Evolutionary conservation across 1,140 invertebrate species (phyloP).

Genomic region (Drosophila athabasca): DNA sequence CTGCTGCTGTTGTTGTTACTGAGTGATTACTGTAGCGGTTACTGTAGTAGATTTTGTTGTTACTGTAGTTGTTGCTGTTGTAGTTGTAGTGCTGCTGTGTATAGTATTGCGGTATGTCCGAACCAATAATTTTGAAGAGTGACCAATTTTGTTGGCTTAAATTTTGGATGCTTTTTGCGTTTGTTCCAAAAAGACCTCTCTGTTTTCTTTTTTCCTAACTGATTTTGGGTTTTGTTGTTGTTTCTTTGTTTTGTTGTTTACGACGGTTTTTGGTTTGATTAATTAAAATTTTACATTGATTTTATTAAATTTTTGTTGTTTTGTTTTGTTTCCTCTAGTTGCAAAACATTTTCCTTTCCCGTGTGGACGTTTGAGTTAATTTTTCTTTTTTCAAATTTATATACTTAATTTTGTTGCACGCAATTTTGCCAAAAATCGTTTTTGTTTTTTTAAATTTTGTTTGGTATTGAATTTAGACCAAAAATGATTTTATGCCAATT

Average conservation of each 20-base stretch:
- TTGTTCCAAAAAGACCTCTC: constrained; percentile 52
- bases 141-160: constrained; percentile 80
- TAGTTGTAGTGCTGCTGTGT: constrained; percentile 61
- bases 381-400: constrained; percentile 23
- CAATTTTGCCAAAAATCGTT: constrained; percentile 67
- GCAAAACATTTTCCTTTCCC: constrained; percentile 38
- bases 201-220: constrained; percentile 30
- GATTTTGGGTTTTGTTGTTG: constrained; percentile 46
- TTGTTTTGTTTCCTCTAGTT: constrained; percentile 38
- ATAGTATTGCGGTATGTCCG: constrained; percentile 81
- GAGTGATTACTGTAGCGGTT: constrained; percentile 45
- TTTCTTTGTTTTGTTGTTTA: constrained; percentile 31
- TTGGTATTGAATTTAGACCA: constrained; percentile 40
- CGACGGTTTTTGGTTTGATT: constrained; percentile 28
- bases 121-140: constrained; percentile 83
- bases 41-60: constrained; percentile 25
- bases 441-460: constrained; percentile 36
- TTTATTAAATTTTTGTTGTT: constrained; percentile 36
- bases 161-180: constrained; percentile 73
- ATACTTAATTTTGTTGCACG: constrained; percentile 41
- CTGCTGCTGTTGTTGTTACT: constrained; percentile 55
- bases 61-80: constrained; percentile 42
- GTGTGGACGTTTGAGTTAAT: constrained; percentile 67
- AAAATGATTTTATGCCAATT: constrained; percentile 71
- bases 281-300: constrained; percentile 71